phyloP scores from a whole-genome alignment of 2,888 invertebrate species.

The Ichneumoninae sp. region DNA sequence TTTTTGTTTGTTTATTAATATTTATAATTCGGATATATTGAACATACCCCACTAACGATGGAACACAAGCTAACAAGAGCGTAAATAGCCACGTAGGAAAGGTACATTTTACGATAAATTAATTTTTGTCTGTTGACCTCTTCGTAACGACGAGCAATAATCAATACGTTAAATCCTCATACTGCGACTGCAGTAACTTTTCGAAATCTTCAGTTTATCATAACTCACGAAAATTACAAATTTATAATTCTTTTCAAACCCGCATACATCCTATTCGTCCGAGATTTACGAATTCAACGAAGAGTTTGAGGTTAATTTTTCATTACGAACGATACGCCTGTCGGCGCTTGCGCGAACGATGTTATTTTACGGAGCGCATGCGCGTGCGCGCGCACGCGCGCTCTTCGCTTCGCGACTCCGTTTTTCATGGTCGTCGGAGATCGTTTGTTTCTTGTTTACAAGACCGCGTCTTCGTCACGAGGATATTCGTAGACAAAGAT shows the following conservation, averaged over 20 bases:
- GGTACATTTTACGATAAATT: slow-evolving; percentile 65
- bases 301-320: slow-evolving; percentile 3
- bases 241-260: background rate
- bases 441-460: background rate
- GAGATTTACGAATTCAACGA: background rate
- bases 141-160: slow-evolving; percentile 33
- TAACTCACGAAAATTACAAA: background rate
- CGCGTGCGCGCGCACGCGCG: no score
- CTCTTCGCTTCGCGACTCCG: background rate
- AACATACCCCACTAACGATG: slow-evolving; percentile 69
- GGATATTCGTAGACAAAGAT: background rate
- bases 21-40: background rate
- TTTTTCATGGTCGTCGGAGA: background rate
- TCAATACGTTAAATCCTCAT: slow-evolving; percentile 28
- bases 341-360: background rate
- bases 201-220: background rate
- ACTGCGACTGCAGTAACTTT: background rate
- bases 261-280: background rate
- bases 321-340: background rate
- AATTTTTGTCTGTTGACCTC: slow-evolving; percentile 13
- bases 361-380: background rate
- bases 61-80: slow-evolving; percentile 63
- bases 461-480: background rate
- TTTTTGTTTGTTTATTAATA: background rate
- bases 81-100: slow-evolving; percentile 64